A percentile compares a stretch with the other conserved stretches of the same genome.
Evolutionary conservation across 1,140 invertebrate species (phyloP).

Genomic region (Hormaphis cornu): DNA sequence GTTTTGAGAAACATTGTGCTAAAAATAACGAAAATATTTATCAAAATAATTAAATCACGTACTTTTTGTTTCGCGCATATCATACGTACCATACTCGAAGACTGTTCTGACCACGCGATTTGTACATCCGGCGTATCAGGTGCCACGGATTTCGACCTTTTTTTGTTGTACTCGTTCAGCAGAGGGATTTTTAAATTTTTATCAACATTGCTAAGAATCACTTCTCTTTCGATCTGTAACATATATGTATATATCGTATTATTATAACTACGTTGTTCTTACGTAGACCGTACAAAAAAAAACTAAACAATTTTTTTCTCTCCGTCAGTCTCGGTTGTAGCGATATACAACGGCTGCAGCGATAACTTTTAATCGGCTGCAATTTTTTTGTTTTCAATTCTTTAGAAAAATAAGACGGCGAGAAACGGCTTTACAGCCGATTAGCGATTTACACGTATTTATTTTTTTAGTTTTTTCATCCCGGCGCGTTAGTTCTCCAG

Average conservation of each 20-base stretch:
- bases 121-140: constrained; percentile 64
- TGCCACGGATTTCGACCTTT: constrained; percentile 50
- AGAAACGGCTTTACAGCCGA: not conserved
- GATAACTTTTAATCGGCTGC: not conserved
- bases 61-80: not conserved
- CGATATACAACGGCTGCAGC: not conserved
- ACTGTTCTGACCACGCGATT: constrained; percentile 47
- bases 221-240: constrained; percentile 61
- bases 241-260: not conserved
- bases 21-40: not conserved
- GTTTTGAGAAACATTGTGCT: constrained; percentile 26
- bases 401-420: not conserved
- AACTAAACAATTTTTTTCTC: not conserved
- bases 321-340: not conserved
- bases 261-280: too few species aligned
- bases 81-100: constrained; percentile 14
- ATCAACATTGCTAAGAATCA: constrained; percentile 56
- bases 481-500: too few species aligned
- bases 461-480: not conserved
- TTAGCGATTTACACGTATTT: not conserved
- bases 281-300: not conserved
- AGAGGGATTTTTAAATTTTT: constrained; percentile 67
- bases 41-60: not conserved
- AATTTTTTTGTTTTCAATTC: not conserved
- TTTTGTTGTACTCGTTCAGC: constrained; percentile 56